phyloP scores from a whole-genome alignment of 2,113 vertebrate genomes.

The Urocolius indicus region DNA sequence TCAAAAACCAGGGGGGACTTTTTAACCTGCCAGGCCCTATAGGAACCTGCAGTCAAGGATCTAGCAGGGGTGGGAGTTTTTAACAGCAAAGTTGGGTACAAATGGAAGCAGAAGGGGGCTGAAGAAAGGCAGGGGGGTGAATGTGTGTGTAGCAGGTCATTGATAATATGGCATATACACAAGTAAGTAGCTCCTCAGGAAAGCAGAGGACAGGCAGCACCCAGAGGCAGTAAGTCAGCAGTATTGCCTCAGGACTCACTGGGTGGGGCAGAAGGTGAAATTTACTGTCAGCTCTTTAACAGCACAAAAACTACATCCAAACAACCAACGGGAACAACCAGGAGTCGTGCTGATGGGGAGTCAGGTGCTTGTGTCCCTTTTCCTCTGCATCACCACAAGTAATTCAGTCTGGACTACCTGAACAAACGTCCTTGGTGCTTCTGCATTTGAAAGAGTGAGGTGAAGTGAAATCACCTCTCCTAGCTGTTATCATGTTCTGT shows the following conservation, averaged over 20 bases:
- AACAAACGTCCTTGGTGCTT: background rate
- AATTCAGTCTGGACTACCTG: background rate
- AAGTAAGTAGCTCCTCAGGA: background rate
- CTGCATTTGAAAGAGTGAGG: fast-evolving
- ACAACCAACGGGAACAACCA: background rate
- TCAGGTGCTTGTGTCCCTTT: background rate
- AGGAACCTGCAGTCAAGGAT: background rate
- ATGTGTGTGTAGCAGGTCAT: background rate
- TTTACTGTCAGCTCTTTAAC: background rate
- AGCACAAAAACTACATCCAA: background rate
- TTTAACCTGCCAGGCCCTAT: background rate
- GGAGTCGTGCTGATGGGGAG: background rate
- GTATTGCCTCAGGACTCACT: fast-evolving
- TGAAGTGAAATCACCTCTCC: background rate
- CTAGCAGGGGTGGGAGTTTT: background rate
- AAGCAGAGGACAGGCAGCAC: background rate
- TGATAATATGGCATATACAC: too few relatives aligned
- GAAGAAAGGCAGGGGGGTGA: background rate
- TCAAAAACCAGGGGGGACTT: background rate
- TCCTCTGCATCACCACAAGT: fast-evolving
- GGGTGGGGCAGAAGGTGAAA: background rate
- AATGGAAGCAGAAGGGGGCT: background rate
- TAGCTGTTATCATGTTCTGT: fast-evolving
- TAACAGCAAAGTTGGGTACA: background rate
- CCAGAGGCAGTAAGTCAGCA: background rate